A percentile compares a stretch with the other conserved stretches of the same genome.
phyloP scores from a whole-genome alignment of 1,140 invertebrate genomes.

The Drosophila funebris region DNA sequence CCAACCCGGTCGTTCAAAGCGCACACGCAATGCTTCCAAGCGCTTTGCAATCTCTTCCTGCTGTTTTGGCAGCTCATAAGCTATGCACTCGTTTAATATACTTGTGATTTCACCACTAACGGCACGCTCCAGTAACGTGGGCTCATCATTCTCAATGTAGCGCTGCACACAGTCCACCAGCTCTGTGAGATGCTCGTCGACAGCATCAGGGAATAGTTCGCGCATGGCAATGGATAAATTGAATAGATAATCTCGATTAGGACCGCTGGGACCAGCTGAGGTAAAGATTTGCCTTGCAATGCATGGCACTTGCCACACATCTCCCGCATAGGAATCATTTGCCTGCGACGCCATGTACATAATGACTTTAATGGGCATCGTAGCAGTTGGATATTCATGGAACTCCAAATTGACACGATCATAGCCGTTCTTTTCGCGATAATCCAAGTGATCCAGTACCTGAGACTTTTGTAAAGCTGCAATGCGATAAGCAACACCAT shows the following conservation, averaged over 20 bases:
- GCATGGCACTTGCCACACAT: constrained; percentile 87
- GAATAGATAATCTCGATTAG: constrained; percentile 95
- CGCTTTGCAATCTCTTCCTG: constrained; percentile 5
- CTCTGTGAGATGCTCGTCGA: constrained; percentile 90
- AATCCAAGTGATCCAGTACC: constrained; percentile 93
- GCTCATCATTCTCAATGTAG: constrained; percentile 84
- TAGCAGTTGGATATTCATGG: constrained; percentile 86
- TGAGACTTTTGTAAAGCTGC: constrained; percentile 87
- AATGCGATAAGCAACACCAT: constrained; percentile 96
- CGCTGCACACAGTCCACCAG: constrained; percentile 85
- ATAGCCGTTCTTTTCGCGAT: constrained; percentile 96
- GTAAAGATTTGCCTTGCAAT: constrained; percentile 92
- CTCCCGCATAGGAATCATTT: constrained; percentile 90
- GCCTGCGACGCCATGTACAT: constrained; percentile 92
- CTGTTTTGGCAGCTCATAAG: background rate
- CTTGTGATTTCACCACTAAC: constrained; percentile 46
- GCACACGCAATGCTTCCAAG: constrained; percentile 44
- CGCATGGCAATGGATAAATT: constrained; percentile 92
- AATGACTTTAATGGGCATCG: constrained; percentile 87
- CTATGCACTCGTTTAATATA: constrained; percentile 31
- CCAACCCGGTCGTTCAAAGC: constrained; percentile 51
- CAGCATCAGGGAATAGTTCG: constrained; percentile 87
- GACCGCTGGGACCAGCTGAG: constrained; percentile 91
- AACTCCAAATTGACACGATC: constrained; percentile 88
- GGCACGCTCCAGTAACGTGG: constrained; percentile 56